These are phyloP conservation scores for Aurelia coerulea DNA, from an alignment of 30 jellyfish, hydroid and myxozoan genomes.

Conservation along the genomic window DNA sequence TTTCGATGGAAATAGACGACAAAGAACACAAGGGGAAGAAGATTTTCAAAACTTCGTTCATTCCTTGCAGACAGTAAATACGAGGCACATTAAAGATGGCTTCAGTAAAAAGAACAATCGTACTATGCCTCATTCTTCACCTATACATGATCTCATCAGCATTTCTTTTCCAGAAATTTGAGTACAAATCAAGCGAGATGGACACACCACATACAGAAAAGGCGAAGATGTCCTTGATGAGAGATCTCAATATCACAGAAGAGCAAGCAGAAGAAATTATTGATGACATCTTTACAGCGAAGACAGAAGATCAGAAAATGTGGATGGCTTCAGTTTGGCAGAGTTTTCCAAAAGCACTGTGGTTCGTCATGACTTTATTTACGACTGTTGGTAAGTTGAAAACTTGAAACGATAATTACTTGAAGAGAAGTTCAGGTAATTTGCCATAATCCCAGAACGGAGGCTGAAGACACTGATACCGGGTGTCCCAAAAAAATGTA, in stretches of 20 bases:
- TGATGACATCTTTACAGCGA: neutral
- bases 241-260: neutral
- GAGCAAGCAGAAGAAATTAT: constrained; percentile 5
- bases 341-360: constrained; percentile 19
- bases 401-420: neutral
- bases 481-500: no score
- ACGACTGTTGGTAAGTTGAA: constrained; percentile 46
- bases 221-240: neutral
- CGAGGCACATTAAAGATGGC: neutral
- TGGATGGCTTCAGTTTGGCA: constrained; percentile 10
- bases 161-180: constrained; percentile 23
- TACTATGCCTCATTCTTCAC: constrained; percentile 10
- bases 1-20: no score
- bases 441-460: no score
- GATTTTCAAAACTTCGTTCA: no score
- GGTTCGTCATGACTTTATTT: constrained; percentile 50
- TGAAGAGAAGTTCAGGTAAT: no score
- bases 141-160: constrained; percentile 20
- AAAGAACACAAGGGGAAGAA: no score
- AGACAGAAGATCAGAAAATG: neutral
- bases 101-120: neutral
- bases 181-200: neutral
- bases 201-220: neutral
- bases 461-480: no score
- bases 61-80: no score